Percentiles rank a stretch among this genome's conserved stretches.
Conservation (phyloP, 2,797 vertebrate species). For the Myotis daubentonii region DNA sequence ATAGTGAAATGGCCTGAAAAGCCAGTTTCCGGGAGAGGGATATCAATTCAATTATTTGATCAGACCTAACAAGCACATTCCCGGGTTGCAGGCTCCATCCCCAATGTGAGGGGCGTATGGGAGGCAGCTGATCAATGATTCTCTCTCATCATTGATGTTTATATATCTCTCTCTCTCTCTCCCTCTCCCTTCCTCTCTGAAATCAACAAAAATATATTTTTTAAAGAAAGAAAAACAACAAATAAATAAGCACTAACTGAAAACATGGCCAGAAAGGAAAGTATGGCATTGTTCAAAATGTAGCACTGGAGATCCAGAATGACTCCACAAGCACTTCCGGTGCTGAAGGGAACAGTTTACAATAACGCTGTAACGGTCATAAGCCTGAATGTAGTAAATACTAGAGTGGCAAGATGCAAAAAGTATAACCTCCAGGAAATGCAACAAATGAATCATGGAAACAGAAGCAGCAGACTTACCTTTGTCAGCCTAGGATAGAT, state of each 20-base stretch:
- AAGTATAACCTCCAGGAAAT: neutral
- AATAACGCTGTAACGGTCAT: neutral
- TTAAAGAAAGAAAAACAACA: neutral
- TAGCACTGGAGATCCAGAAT: neutral
- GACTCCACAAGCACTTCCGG: neutral
- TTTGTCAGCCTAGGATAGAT: neutral
- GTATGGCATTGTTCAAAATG: neutral
- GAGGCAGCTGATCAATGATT: too few species aligned
- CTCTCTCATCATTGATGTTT: too few species aligned
- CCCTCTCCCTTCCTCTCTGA: too few species aligned
- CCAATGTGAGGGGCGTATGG: too few species aligned
- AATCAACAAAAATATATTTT: too few species aligned
- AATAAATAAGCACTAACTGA: neutral
- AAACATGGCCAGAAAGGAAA: neutral
- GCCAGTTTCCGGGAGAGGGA: too few species aligned
- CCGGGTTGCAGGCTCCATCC: too few species aligned
- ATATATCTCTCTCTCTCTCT: too few species aligned
- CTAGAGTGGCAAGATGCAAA: neutral
- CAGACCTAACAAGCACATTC: too few species aligned
- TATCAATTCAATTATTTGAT: too few species aligned
- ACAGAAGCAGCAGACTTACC: neutral
- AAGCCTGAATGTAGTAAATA: neutral
- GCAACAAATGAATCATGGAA: neutral
- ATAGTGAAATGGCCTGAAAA: too few species aligned
- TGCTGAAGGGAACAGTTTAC: neutral